phyloP scores from a whole-genome alignment of 2,797 vertebrate species.

The Bradypus variegatus region DNA sequence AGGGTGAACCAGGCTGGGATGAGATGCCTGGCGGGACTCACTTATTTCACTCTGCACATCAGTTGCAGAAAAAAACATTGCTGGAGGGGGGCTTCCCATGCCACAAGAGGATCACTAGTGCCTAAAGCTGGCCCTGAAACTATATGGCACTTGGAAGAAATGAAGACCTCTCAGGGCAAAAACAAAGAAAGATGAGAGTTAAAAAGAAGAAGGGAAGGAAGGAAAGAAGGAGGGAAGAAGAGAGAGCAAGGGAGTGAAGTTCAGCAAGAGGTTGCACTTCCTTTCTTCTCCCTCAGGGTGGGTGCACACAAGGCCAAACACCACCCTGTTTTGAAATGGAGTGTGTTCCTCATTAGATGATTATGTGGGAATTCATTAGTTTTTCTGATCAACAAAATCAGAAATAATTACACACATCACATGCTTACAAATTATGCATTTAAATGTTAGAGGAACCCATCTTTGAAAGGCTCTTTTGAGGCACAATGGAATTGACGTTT shows the following conservation, averaged over 20 bases:
- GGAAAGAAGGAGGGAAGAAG: neutral
- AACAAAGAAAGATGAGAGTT: neutral
- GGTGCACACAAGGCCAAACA: neutral
- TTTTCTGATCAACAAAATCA: conserved; percentile 48
- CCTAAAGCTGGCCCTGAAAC: conserved; percentile 11
- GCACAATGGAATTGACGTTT: conserved; percentile 65
- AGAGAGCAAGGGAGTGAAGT: neutral
- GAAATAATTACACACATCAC: conserved; percentile 54
- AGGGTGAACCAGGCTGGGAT: neutral
- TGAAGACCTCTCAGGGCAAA: neutral
- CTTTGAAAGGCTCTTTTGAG: conserved; percentile 58
- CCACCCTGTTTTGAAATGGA: neutral
- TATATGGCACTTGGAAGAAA: conserved; percentile 1
- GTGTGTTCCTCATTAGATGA: neutral
- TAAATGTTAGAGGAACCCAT: conserved; percentile 53
- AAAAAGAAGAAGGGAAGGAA: neutral
- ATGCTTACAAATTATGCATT: conserved; percentile 60
- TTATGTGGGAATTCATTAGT: conserved; percentile 19
- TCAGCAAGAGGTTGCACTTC: neutral
- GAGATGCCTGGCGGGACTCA: neutral
- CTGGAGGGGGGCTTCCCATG: neutral
- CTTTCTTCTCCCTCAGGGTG: neutral
- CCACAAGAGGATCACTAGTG: neutral
- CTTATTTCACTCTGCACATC: neutral
- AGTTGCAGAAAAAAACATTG: neutral